Evolutionary conservation across 2,797 vertebrate genomes (phyloP).

Genomic region (Alfaro cultratus): DNA sequence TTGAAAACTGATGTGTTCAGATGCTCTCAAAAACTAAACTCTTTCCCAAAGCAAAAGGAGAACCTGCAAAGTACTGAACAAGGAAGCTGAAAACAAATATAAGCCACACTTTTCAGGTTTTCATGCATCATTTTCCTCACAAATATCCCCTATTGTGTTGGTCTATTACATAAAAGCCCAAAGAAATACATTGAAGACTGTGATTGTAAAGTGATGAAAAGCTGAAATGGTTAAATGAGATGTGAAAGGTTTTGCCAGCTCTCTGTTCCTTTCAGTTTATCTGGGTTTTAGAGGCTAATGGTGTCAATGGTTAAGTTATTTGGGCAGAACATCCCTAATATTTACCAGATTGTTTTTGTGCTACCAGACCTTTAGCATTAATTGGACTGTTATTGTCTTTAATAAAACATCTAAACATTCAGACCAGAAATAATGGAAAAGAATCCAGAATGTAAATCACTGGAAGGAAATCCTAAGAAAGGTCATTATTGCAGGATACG

Average conservation of each 20-base stretch:
- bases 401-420: not conserved
- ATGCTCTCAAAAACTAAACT: too few species aligned
- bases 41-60: not conserved
- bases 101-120: not conserved
- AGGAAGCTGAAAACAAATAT: not conserved
- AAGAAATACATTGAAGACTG: not conserved
- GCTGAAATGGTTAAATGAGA: not conserved
- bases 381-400: not conserved
- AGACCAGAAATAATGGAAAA: not conserved
- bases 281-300: not conserved
- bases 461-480: not conserved
- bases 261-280: not conserved
- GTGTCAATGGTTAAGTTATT: too few species aligned
- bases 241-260: not conserved
- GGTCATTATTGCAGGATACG: not conserved
- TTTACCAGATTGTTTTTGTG: not conserved
- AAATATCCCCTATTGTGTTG: not conserved
- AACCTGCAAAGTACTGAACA: not conserved
- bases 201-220: not conserved
- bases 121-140: not conserved
- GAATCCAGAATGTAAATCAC: not conserved
- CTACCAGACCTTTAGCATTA: not conserved
- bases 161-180: slow-evolving; percentile 4
- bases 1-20: too few species aligned
- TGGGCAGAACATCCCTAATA: not conserved